A percentile compares a stretch with the other conserved stretches of the same genome.
Conservation (phyloP, 1,140 invertebrate species). For the Drosophila grimshawi region DNA sequence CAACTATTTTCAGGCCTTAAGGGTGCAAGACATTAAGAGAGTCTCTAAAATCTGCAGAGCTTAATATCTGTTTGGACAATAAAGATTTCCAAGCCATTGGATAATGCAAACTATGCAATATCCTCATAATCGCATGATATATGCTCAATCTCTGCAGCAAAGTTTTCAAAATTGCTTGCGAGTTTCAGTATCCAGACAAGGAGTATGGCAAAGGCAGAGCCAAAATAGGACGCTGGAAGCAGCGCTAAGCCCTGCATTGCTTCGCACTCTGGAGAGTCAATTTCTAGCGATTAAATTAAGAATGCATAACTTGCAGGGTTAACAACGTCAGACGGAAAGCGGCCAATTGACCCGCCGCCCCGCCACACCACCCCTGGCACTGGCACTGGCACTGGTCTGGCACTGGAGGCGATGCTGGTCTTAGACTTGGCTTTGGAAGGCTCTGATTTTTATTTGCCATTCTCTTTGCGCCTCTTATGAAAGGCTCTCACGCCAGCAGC, state of each 20-base stretch:
- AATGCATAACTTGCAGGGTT: conserved; percentile 81
- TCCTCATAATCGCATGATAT: conserved; percentile 83
- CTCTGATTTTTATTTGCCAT: conserved; percentile 76
- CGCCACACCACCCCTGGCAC: neutral
- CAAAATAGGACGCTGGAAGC: conserved; percentile 9
- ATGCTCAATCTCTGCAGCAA: conserved; percentile 77
- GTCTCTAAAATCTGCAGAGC: conserved; percentile 37
- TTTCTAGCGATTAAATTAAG: conserved; percentile 82
- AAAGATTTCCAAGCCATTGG: conserved; percentile 75
- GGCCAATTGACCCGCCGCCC: conserved; percentile 27
- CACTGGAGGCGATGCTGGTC: neutral
- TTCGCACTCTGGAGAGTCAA: conserved; percentile 72
- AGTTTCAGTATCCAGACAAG: neutral
- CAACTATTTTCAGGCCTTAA: conserved; percentile 44
- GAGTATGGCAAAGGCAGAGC: conserved; percentile 22
- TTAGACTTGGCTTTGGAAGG: conserved; percentile 27
- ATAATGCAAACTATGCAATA: conserved; percentile 78
- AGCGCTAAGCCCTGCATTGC: conserved; percentile 51
- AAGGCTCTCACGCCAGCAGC: neutral
- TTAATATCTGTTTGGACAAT: conserved; percentile 50
- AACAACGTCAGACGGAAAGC: conserved; percentile 54
- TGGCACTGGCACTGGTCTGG: too few species aligned
- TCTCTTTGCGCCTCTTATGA: conserved; percentile 46
- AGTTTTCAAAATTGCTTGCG: conserved; percentile 48
- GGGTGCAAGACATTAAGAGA: conserved; percentile 21